Evolutionary conservation across 2,888 invertebrate species (phyloP), one percentile per base, ranked within the genome.

Genomic region (Romanomermis culicivorax): DNA sequence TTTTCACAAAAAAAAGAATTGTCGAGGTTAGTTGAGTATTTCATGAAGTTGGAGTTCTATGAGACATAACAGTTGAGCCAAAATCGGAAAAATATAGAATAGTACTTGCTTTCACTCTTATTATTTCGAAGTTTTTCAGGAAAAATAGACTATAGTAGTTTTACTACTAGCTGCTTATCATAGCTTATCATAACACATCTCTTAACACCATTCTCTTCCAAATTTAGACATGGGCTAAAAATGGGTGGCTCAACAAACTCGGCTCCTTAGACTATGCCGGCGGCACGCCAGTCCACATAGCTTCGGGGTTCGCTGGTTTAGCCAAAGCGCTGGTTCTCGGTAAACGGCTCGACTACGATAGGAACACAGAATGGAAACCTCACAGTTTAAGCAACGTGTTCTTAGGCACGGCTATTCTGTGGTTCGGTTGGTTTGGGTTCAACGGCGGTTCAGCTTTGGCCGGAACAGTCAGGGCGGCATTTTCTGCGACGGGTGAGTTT

Each of bases 351-450:
- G 50, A 23, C 14, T 29, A 27, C 50, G 45, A 45, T 7, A 45
- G 23, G 17, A 23, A 23, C 17, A 14, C 26, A 11, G 27, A 49
- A 11, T 49, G 26, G 26, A 49, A 49, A 29, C 50, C 50, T 7
- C 53, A 53, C 45, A 43, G 20, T 24, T 7, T 53, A 4, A 29
- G 26, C 29, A 54, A 54, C 26, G 54, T 54, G 29, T 23, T 54
- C 20, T 25, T 54, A 11, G 54, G 54, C 30, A 54, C 54, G 3
- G 54, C 36, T 25, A 20, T 54, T 2, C 54, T 54, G 30, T 54
- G 54, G 54, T 54, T 52, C 42, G 54, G 54, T 14, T 54, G 54
- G 54, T 54, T 54, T 17, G 54, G 51, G 2, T 53, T 53, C 54
- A 54, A 53, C 30, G 54, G 54, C 20, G 54, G 54, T n/a, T 53